phyloP scores from a whole-genome alignment of 1,140 invertebrate genomes.

The Elysia chlorotica region DNA sequence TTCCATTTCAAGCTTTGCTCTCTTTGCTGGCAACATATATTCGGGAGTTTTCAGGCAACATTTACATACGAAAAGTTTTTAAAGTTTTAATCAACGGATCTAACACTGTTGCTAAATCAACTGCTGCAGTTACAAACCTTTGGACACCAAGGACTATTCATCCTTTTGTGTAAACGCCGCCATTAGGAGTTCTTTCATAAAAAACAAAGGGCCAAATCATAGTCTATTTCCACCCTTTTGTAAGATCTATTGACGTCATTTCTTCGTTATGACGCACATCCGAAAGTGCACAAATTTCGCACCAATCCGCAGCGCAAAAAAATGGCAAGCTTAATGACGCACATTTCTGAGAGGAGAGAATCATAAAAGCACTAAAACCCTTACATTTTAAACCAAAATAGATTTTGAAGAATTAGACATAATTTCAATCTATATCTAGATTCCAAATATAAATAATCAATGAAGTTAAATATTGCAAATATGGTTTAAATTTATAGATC shows the following conservation, averaged over 20 bases:
- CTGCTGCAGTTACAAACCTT: too few species aligned
- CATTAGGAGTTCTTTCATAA: background rate
- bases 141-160: constrained; percentile 4
- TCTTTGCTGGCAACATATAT: constrained; percentile 46
- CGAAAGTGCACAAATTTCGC: background rate
- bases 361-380: too few species aligned
- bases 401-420: too few species aligned
- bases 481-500: too few species aligned
- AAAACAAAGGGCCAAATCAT: background rate
- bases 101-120: too few species aligned
- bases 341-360: too few species aligned
- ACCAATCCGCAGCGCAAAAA: background rate
- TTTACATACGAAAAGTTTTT: constrained; percentile 9
- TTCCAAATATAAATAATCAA: too few species aligned
- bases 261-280: constrained; percentile 1
- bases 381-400: too few species aligned
- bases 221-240: too few species aligned
- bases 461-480: too few species aligned
- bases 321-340: constrained; percentile 3
- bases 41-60: constrained; percentile 13
- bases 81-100: too few species aligned
- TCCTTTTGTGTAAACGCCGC: constrained; percentile 12
- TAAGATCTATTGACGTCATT: constrained; percentile 2
- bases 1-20: constrained; percentile 38
- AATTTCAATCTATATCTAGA: too few species aligned